Percentiles rank a stretch among this genome's conserved stretches.
Conservation (phyloP, 2,113 vertebrate species). For the Oryzias woworae region DNA sequence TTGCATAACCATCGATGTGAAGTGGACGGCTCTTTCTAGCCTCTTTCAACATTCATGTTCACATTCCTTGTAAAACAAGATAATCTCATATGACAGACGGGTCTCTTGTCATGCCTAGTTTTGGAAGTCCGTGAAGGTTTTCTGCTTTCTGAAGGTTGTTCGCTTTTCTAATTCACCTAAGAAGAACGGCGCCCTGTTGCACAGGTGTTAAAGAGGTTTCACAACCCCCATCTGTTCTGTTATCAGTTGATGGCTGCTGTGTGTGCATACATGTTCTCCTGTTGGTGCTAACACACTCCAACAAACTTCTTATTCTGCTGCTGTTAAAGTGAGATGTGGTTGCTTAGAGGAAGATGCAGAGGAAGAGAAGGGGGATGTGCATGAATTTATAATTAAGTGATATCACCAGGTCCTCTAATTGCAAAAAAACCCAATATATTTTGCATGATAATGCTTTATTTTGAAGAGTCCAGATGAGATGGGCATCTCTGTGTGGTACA, state of each 20-base stretch:
- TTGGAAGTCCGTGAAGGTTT: slow-evolving; percentile 14
- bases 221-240: slow-evolving; percentile 32
- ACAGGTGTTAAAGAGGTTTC: slow-evolving; percentile 50
- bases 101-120: slow-evolving; percentile 13
- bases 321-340: slow-evolving; percentile 32
- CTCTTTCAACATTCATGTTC: slow-evolving; percentile 6
- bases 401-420: slow-evolving; percentile 8
- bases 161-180: slow-evolving; percentile 33
- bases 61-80: slow-evolving; percentile 1
- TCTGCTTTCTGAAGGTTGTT: background rate
- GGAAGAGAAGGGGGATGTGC: slow-evolving; percentile 21
- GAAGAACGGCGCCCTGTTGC: slow-evolving; percentile 43
- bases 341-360: slow-evolving; percentile 26
- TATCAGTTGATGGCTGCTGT: slow-evolving; percentile 46
- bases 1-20: background rate
- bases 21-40: background rate
- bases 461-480: too few species aligned
- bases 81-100: slow-evolving; percentile 7
- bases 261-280: slow-evolving; percentile 27
- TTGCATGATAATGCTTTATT: background rate
- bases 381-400: slow-evolving; percentile 28
- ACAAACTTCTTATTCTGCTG: slow-evolving; percentile 47
- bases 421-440: background rate
- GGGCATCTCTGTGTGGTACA: slow-evolving; percentile 10
- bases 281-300: slow-evolving; percentile 24